phyloP scores from a whole-genome alignment of 2,888 invertebrate species.

The Nephrotoma guestfalica region DNA sequence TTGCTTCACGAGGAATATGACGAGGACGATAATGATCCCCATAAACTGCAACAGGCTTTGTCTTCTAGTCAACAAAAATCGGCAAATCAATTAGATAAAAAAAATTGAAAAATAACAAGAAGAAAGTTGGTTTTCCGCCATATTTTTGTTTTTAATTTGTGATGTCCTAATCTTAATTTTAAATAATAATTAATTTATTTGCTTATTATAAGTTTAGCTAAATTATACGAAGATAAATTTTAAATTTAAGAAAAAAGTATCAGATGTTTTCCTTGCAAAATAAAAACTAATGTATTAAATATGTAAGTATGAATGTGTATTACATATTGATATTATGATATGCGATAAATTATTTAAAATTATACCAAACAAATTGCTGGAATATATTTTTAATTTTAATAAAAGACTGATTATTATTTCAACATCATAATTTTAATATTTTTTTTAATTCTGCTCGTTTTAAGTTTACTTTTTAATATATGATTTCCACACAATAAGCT shows the following conservation, averaged over 20 bases:
- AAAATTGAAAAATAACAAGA: neutral
- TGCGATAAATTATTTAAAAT: neutral
- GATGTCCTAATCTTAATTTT: neutral
- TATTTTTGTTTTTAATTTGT: neutral
- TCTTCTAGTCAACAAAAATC: neutral
- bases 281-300: neutral
- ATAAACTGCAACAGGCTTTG: neutral
- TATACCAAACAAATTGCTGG: neutral
- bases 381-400: neutral
- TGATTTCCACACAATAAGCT: neutral
- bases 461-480: neutral
- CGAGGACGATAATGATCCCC: neutral
- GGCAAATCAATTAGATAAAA: neutral
- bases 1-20: constrained; percentile 40
- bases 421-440: neutral
- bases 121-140: neutral
- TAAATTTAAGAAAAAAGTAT: neutral
- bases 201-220: neutral
- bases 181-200: neutral
- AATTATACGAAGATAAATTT: neutral
- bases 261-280: neutral
- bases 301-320: neutral
- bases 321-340: neutral
- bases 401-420: neutral
- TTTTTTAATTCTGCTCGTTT: neutral